phyloP scores from a whole-genome alignment of 2,113 vertebrate genomes.

The Nothoprocta pentlandii region DNA sequence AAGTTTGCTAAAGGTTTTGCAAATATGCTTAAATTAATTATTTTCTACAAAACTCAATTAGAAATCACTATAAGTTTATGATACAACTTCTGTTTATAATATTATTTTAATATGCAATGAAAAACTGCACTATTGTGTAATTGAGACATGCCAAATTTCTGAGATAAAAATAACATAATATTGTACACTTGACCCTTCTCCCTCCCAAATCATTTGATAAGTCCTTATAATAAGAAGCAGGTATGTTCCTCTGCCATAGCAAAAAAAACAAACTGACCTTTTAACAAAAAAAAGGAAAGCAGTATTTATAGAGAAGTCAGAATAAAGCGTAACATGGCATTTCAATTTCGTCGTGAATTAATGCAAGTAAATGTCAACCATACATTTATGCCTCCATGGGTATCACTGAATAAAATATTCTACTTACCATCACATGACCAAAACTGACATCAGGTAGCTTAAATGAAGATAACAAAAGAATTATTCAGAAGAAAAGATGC shows the following conservation, averaged over 20 bases:
- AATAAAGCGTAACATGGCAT: neutral
- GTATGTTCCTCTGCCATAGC: neutral
- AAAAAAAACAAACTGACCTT: slow-evolving; percentile 45
- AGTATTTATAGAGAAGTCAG: neutral
- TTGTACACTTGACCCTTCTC: neutral
- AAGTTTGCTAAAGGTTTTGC: neutral
- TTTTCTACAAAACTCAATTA: neutral
- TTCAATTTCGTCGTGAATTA: neutral
- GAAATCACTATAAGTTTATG: neutral
- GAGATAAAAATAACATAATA: neutral
- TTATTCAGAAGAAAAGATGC: slow-evolving; percentile 9
- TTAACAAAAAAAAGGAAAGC: slow-evolving; percentile 19
- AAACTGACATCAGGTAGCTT: slow-evolving; percentile 78
- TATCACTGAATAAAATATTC: neutral
- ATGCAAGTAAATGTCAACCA: slow-evolving; percentile 12
- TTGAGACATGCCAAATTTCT: neutral
- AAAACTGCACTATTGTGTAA: neutral
- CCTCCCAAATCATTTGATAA: neutral
- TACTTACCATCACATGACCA: slow-evolving; percentile 76
- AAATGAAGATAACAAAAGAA: slow-evolving; percentile 45
- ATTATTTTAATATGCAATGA: neutral
- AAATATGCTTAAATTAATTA: neutral
- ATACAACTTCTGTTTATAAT: neutral
- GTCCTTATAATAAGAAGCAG: neutral
- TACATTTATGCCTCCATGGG: neutral